Conservation (phyloP, 2,888 invertebrate species). For the Carabus problematicus region DNA sequence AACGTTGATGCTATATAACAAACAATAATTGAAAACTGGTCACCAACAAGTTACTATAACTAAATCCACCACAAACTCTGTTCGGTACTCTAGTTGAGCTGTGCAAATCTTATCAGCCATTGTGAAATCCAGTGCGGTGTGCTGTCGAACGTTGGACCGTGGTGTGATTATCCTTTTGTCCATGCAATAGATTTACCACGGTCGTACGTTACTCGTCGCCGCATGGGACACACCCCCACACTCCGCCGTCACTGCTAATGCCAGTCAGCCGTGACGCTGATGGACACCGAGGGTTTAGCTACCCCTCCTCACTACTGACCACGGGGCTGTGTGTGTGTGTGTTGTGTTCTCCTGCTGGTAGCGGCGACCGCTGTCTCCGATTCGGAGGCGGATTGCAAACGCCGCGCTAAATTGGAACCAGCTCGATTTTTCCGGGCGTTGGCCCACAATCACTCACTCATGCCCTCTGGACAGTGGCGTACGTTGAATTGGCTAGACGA, state of each 20-base stretch:
- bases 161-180: too few relatives aligned
- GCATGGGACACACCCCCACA: constrained; percentile 22
- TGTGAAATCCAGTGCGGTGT: too few relatives aligned
- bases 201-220: constrained; percentile 21
- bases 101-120: too few relatives aligned
- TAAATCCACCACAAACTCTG: too few relatives aligned
- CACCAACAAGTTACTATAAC: too few relatives aligned
- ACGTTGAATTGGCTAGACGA: constrained; percentile 12
- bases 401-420: constrained; percentile 4
- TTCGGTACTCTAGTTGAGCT: too few relatives aligned
- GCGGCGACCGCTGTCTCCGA: neutral
- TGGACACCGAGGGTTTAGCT: constrained; percentile 13
- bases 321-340: neutral
- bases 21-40: too few relatives aligned
- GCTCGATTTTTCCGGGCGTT: constrained; percentile 8
- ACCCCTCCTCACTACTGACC: neutral
- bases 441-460: neutral
- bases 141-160: too few relatives aligned
- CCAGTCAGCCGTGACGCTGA: constrained; percentile 35
- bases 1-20: too few relatives aligned
- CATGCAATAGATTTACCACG: constrained; percentile 34
- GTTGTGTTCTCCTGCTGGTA: neutral
- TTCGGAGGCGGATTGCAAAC: neutral
- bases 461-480: neutral
- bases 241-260: neutral